These are phyloP conservation scores for Eupithecia dodoneata DNA, from an alignment of 2,888 invertebrate genomes.

Conservation along the genomic window DNA sequence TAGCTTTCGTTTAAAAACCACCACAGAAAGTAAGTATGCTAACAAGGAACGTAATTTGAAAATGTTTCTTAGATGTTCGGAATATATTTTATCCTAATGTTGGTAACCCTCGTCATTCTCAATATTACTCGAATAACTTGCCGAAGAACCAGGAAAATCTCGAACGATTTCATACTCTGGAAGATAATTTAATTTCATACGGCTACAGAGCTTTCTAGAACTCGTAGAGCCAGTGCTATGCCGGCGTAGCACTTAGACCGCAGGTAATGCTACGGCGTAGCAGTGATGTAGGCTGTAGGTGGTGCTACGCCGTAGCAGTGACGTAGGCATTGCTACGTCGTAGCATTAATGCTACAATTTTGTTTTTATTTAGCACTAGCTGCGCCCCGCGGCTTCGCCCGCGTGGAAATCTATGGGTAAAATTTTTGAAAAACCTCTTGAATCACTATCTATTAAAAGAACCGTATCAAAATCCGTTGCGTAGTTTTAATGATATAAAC, in stretches of 20 bases:
- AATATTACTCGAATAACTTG: not conserved
- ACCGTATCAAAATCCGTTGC: no score
- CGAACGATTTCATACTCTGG: not conserved
- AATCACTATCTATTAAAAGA: no score
- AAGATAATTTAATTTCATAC: not conserved
- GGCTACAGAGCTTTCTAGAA: not conserved
- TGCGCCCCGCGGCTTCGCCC: no score
- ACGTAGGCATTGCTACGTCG: not conserved
- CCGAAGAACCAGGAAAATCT: conserved; percentile 1
- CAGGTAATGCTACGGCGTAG: not conserved
- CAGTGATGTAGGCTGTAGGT: not conserved
- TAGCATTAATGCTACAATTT: no score
- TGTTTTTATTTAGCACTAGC: no score
- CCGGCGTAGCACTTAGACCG: not conserved
- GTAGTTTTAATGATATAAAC: no score
- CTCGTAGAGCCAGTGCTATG: not conserved
- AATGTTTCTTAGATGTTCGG: not conserved
- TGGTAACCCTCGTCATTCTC: conserved; percentile 1
- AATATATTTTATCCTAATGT: not conserved
- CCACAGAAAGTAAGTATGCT: not conserved
- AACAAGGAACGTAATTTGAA: not conserved
- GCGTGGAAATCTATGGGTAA: no score
- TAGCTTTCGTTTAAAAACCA: not conserved
- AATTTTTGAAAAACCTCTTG: no score
- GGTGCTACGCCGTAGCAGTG: not conserved